Conservation (phyloP, 1,140 invertebrate species). For the Gyrodactylus bullatarudis region DNA sequence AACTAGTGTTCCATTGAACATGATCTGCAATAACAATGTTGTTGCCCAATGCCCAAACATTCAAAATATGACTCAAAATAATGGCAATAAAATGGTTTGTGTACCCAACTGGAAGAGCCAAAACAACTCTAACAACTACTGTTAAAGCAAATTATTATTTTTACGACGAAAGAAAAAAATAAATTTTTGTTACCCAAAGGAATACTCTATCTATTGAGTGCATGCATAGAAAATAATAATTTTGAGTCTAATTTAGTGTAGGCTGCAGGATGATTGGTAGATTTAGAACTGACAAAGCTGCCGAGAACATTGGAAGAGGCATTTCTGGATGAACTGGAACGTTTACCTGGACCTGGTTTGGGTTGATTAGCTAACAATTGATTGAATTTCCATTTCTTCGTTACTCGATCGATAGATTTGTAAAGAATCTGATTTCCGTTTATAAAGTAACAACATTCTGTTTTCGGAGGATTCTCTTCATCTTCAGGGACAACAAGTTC, state of each 20-base stretch:
- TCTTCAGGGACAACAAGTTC: neutral
- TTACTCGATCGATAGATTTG: neutral
- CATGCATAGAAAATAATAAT: neutral
- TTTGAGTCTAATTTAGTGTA: neutral
- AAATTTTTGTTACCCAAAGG: too few relatives aligned
- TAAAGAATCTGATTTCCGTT: neutral
- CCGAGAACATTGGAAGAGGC: neutral
- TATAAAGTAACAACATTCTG: neutral
- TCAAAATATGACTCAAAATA: too few relatives aligned
- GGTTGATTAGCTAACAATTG: neutral
- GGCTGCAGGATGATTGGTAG: neutral
- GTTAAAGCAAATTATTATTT: too few relatives aligned
- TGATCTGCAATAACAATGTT: too few relatives aligned
- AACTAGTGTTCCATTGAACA: too few relatives aligned
- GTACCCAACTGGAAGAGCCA: too few relatives aligned
- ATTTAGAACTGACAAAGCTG: neutral
- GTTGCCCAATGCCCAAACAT: too few relatives aligned
- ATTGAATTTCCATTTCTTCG: neutral
- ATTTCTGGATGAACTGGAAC: neutral
- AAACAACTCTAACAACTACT: too few relatives aligned
- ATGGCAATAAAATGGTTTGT: too few relatives aligned
- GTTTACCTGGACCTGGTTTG: neutral
- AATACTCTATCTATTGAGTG: neutral
- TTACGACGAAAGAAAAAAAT: too few relatives aligned
- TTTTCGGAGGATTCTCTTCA: neutral